phyloP scores from a whole-genome alignment of 1,140 invertebrate genomes.

The Teleopsis dalmanni region DNA sequence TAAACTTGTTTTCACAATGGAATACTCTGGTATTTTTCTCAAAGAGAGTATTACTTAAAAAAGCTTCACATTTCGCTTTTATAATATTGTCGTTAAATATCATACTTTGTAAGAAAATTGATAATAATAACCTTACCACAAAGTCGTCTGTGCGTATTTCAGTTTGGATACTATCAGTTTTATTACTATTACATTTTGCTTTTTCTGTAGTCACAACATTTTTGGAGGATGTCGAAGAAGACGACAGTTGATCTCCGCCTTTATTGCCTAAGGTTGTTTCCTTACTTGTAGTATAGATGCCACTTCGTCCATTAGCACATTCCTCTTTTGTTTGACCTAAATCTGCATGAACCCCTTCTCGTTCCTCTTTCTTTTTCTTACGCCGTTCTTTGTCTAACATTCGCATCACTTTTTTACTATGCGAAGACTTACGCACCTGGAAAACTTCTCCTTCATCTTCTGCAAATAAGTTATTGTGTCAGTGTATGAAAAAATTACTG shows the following conservation, averaged over 20 bases:
- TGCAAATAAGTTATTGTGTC: slow-evolving; percentile 29
- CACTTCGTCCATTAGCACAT: slow-evolving; percentile 10
- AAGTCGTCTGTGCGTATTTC: slow-evolving; percentile 47
- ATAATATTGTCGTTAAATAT: not conserved
- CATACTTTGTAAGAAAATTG: slow-evolving; percentile 33
- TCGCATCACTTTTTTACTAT: slow-evolving; percentile 83
- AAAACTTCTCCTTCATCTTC: slow-evolving; percentile 84
- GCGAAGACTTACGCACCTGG: slow-evolving; percentile 89
- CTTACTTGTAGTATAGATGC: slow-evolving; percentile 17
- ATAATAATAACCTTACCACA: slow-evolving; percentile 47
- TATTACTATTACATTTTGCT: slow-evolving; percentile 42
- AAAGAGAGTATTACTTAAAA: too few species aligned
- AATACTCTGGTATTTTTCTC: too few species aligned
- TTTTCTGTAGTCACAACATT: too few species aligned
- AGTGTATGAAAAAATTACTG: not conserved
- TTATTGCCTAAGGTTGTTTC: slow-evolving; percentile 16
- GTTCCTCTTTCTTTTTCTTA: slow-evolving; percentile 58
- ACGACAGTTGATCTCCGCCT: slow-evolving; percentile 21
- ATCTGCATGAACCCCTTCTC: not conserved
- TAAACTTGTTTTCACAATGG: too few species aligned
- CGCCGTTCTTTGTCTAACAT: slow-evolving; percentile 72
- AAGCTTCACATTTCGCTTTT: slow-evolving; percentile 9
- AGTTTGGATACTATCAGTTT: slow-evolving; percentile 45
- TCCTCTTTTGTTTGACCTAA: not conserved
- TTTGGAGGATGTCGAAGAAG: slow-evolving; percentile 4